Evolutionary conservation across 2,113 vertebrate species (phyloP), one percentile per base, ranked within the genome.

Genomic region (Rattus norvegicus): DNA sequence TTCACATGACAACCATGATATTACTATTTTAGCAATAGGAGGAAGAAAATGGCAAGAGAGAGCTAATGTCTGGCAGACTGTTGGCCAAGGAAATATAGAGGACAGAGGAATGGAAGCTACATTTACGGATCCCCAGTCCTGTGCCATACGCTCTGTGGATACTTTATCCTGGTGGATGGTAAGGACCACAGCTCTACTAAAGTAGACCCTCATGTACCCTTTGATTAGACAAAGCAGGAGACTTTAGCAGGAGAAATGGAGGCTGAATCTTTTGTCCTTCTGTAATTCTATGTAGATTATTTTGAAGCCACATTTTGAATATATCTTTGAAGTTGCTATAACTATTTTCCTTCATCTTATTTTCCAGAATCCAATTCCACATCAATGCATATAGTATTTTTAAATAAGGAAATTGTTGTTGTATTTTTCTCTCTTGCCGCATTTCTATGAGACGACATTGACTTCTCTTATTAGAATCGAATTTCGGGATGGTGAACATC

Each of bases 331-430:
- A 92, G 52, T 93, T 73, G 43, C 91, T 93, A 4, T 73, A 54
- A 80, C 36, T 97, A 97, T 96, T 98, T 91, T 98, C 94, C 96
- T 98, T 98, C 97, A 97, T 98, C 98, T 97, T 97, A 98, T 98
- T 98, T 92, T 98, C 94, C 96, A 96, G 98, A 98, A 97, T 97
- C 97, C 98, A 98, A 98, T 96, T 97, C 95, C 97, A 98, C 95
- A 98, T 97, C 97, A 98, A 98, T 98, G 97, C 90, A 98, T 96
- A 97, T 95, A 97, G 92, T 97, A 97, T 98, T 98, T 98, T 98
- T 98, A 98, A 98, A 98, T 98, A 99, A 98, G 80, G 73, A 97
- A 98, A 98, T 97, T 72, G 70, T 39, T 98, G 95, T 97, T 98
- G 97, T 98, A 43, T 43, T 98, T 96, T 96, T 92, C 98, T 98